Evolutionary conservation across 2,888 invertebrate genomes (phyloP).

Genomic region (Phortica magna): DNA sequence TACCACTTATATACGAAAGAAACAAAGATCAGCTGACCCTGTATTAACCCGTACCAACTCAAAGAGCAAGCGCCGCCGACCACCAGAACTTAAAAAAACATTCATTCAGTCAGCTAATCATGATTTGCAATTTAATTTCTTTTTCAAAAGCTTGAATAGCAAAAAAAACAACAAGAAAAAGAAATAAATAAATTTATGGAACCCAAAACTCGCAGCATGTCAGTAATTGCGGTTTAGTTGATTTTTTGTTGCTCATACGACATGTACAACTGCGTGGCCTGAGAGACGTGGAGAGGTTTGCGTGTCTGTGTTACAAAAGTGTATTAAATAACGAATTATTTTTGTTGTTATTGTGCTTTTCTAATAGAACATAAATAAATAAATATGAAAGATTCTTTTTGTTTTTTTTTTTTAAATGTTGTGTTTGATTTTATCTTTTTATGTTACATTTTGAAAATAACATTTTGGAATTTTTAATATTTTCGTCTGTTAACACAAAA

Average conservation of each 20-base stretch:
- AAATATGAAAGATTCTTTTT: background rate
- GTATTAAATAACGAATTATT: too few relatives aligned
- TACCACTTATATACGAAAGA: conserved; percentile 25
- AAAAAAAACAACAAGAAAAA: background rate
- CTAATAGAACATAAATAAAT: background rate
- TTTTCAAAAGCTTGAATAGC: conserved; percentile 3
- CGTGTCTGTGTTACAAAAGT: background rate
- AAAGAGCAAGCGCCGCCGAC: too few relatives aligned
- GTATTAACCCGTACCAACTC: too few relatives aligned
- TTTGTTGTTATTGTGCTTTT: too few relatives aligned
- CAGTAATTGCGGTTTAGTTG: background rate
- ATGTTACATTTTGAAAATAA: background rate
- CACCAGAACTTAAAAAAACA: too few relatives aligned
- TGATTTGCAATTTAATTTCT: conserved; percentile 14
- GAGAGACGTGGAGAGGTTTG: background rate
- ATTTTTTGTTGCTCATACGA: background rate
- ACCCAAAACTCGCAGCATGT: too few relatives aligned
- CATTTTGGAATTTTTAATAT: background rate
- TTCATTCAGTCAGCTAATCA: conserved; percentile 8
- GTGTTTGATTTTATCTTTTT: background rate
- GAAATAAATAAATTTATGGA: background rate
- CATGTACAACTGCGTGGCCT: background rate
- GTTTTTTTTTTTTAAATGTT: background rate
- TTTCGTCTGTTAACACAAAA: background rate
- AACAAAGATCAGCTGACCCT: background rate